phyloP scores from a whole-genome alignment of 2,888 invertebrate species.

The Brachyptera putata region DNA sequence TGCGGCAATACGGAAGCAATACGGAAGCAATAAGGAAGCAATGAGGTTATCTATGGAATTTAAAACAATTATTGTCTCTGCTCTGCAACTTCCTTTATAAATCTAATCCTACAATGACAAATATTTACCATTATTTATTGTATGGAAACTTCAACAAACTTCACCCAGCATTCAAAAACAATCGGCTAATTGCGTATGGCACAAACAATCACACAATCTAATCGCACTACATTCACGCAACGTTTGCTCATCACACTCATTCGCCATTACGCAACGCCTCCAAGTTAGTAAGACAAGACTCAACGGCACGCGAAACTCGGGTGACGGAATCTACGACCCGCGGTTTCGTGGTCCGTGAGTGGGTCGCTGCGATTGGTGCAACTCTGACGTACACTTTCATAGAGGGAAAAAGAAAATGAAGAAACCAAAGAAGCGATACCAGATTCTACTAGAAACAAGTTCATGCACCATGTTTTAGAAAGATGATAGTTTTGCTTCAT shows the following conservation, averaged over 20 bases:
- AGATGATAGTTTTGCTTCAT: background rate
- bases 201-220: background rate
- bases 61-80: too few relatives aligned
- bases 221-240: background rate
- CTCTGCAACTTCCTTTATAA: too few relatives aligned
- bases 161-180: too few relatives aligned
- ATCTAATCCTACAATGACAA: too few relatives aligned
- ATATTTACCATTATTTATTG: too few relatives aligned
- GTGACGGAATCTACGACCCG: background rate
- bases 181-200: background rate
- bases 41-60: too few relatives aligned
- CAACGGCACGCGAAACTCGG: background rate
- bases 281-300: background rate
- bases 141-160: too few relatives aligned
- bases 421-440: slow-evolving; percentile 3
- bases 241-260: background rate
- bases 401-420: background rate
- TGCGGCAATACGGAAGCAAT: too few relatives aligned
- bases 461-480: background rate
- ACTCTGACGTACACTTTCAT: slow-evolving; percentile 4
- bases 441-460: background rate
- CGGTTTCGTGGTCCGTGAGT: background rate
- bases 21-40: too few relatives aligned
- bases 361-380: background rate
- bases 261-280: slow-evolving; percentile 1